Percentiles rank a stretch among this genome's conserved stretches.
Conservation (phyloP, 1,140 invertebrate genomes). For the Arion vulgaris region DNA sequence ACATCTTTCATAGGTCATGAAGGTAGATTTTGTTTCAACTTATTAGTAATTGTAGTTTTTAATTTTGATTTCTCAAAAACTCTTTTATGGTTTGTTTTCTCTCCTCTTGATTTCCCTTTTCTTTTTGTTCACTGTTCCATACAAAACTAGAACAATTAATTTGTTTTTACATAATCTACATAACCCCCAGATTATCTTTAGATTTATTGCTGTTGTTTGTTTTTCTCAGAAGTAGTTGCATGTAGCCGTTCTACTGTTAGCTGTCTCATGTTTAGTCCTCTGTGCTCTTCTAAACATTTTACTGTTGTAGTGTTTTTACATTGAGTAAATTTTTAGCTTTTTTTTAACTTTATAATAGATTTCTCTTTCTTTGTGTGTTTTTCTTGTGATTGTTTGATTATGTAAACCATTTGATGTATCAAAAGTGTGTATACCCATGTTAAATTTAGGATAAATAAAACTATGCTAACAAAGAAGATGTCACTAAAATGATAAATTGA, state of each 20-base stretch:
- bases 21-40: background rate
- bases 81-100: background rate
- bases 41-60: constrained; percentile 4
- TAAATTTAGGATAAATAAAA: no score
- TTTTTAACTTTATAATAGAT: no score
- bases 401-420: no score
- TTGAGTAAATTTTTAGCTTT: background rate
- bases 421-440: no score
- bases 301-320: background rate
- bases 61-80: background rate
- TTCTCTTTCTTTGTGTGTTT: no score
- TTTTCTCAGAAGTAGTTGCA: background rate
- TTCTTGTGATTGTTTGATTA: no score
- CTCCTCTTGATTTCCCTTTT: background rate
- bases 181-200: no score
- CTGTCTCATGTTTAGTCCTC: background rate
- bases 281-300: background rate
- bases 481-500: no score
- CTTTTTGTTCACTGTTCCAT: background rate
- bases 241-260: background rate
- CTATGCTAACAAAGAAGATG: no score
- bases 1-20: constrained; percentile 9
- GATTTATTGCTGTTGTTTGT: no score
- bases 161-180: no score
- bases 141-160: no score